Base-by-base conservation (phyloP, 2,113 vertebrate genomes). In the Otus sunia region DNA sequence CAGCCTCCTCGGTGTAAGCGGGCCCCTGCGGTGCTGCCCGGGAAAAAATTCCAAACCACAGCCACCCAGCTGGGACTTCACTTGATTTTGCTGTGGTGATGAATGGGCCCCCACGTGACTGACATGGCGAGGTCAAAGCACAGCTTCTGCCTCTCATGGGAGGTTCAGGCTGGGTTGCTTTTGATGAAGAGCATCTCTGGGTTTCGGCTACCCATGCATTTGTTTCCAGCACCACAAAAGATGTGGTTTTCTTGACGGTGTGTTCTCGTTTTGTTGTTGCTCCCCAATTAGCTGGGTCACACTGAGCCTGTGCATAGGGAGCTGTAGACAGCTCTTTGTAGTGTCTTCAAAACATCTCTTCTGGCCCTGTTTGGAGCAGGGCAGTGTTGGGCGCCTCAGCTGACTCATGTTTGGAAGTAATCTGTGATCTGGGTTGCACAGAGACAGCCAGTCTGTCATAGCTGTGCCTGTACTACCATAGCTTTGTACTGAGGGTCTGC, bases 351-450 rank as follows among this genome's bases (percentile, higher is more conserved):
- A 96, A 73, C 12, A 41, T 12, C 23, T 82, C 34, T 91, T 53
- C 53, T 29, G 50, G 37, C 36, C 73, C 32, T 1, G 17, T 8
- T 55, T 67, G 71, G 58, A 77, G n/a, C 17, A 12, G 32, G 20
- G 68, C 58, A 36, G 27, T 1, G 0, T 30, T 72, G 58, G 84
- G 41, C 1, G 2, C 17, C 36, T 49, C 45, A 32, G 66, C 62
- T 37, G 49, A 45, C 49, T 45, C 0, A 0, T 43, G 34, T 73
- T 71, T 86, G 37, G 71, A 67, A 52, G 45, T 37, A 53, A 49
- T 53, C 53, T 62, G 53, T 19, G 5, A 0, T 49, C 39, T 0
- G 0, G 79, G 32, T 60, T 4, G 3, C 0, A 0, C 23, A 55
- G 67, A 88, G 39, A 36, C 29, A 59, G 25, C 36, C n/a, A 7